Evolutionary conservation across 2,888 invertebrate species (phyloP).

Genomic region (Asteroscopus sphinx): DNA sequence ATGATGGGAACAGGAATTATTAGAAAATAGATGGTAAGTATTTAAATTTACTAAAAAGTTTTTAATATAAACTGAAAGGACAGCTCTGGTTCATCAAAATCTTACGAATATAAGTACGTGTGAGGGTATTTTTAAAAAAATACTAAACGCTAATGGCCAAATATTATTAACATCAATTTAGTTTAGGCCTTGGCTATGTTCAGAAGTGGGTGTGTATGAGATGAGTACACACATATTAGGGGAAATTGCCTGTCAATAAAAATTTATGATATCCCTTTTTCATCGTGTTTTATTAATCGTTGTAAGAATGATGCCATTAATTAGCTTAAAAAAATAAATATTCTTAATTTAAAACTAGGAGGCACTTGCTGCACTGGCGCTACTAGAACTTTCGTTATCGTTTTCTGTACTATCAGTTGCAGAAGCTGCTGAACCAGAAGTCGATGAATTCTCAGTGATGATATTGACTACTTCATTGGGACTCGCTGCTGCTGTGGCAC

Average conservation of each 20-base stretch:
- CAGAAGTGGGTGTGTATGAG: constrained; percentile 30
- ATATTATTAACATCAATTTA: constrained; percentile 26
- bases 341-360: constrained; percentile 5
- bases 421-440: background rate
- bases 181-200: constrained; percentile 7
- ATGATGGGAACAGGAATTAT: background rate
- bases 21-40: no score
- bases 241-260: constrained; percentile 57
- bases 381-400: constrained; percentile 10
- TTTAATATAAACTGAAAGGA: no score
- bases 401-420: background rate
- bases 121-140: background rate
- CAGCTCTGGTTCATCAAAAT: no score
- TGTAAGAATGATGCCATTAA: constrained; percentile 35
- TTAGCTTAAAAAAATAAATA: constrained; percentile 25
- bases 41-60: no score
- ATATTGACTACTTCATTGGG: constrained; percentile 48
- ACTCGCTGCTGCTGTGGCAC: constrained; percentile 2
- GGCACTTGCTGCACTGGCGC: background rate
- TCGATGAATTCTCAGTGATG: constrained; percentile 33
- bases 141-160: constrained; percentile 4
- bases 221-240: constrained; percentile 24
- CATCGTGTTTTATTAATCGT: constrained; percentile 49
- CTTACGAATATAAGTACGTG: background rate
- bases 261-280: constrained; percentile 43